Base-by-base conservation (phyloP, 1,140 invertebrate species). In the Drosophila punjabiensis region DNA sequence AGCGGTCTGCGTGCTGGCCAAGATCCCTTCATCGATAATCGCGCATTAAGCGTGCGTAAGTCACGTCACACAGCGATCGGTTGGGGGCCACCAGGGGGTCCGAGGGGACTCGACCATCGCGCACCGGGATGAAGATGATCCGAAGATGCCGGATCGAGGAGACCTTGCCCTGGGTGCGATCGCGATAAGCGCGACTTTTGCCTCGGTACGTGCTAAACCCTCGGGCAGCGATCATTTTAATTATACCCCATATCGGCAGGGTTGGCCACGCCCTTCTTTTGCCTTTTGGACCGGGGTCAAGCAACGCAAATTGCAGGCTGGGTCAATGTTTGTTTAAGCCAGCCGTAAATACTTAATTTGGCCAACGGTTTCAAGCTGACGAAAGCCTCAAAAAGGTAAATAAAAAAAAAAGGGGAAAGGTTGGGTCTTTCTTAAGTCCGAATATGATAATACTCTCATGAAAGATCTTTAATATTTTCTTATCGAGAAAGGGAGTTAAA, bases 181-280 rank as follows among this genome's bases (percentile, higher is more conserved):
- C 85, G 85, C 85, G 85, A 88, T 88, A 88, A 89, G 85, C 85
- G 85, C 85, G 85, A 89, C 81, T 89, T 84, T 89, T 89, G 81
- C 85, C 85, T 88, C 81, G 80, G 78, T 88, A 88, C 85, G 85
- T 88, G 85, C 85, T 88, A 88, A 84, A 76, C 81, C 84, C 81
- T 78, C 71, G 59, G 35, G 68, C 70, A 69, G 81, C 63, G 78
- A 89, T 88, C 85, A 89, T 88, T 88, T 88, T 88, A 88, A 88
- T 88, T 88, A 88, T 88, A 69, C 73, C 62, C 58, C 59, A 62
- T 59, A 67, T 71, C 69, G 52, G 35, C 62, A 45, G 48, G 43
- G 39, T 10, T 43, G 43, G 61, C 30, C 59, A 63, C 59, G 68
- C 61, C 78, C 66, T 50, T 32, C 24, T 11, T 14, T 16, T n/a